Evolutionary conservation across 1,140 invertebrate species (phyloP), one percentile per base, ranked within the genome.

Genomic region (Drosophila asahinai): DNA sequence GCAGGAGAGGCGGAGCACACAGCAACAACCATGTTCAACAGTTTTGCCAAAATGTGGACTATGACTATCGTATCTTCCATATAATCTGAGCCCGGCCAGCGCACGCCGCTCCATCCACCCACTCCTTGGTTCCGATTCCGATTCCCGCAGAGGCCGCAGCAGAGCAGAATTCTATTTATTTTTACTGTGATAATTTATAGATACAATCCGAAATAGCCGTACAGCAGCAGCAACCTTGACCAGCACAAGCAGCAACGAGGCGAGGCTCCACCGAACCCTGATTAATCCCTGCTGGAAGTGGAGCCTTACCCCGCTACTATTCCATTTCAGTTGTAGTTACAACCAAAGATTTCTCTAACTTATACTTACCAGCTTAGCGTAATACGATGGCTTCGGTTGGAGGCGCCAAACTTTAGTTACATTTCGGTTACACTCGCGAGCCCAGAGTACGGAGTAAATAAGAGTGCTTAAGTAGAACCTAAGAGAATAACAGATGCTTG

Each of bases 1-100:
- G 49, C 38, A 40, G 43, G 19, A n/a, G 11, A 33, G 27, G 42
- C 30, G 19, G 38, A 67, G n/a, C 54, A 57, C 54, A 57, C 54
- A 70, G 27, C 54, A 19, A 77, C 45, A 79, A 81, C 59, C 73
- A 72, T 73, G 80, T 80, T 75, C 63, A 89, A 92, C 83, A 82
- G 76, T 92, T 92, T 92, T 92, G 91, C 91, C 91, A 92, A 92
- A 92, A 83, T 84, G 90, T 89, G 87, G 91, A 92, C 87, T 92
- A 92, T 91, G 87, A 92, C 87, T 92, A 92, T 92, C 84, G 77
- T 83, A 92, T 92, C 91, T 92, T 92, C 91, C 91, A 92, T 87
- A 74, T 90, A 77, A 89, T 77, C 66, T 73, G 76, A 83, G 80
- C 60, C 63, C 43, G 40, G 43, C 74, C 57, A 60, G 33, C 22